phyloP scores from a whole-genome alignment of 2,797 vertebrate species.

The Columba guinea region DNA sequence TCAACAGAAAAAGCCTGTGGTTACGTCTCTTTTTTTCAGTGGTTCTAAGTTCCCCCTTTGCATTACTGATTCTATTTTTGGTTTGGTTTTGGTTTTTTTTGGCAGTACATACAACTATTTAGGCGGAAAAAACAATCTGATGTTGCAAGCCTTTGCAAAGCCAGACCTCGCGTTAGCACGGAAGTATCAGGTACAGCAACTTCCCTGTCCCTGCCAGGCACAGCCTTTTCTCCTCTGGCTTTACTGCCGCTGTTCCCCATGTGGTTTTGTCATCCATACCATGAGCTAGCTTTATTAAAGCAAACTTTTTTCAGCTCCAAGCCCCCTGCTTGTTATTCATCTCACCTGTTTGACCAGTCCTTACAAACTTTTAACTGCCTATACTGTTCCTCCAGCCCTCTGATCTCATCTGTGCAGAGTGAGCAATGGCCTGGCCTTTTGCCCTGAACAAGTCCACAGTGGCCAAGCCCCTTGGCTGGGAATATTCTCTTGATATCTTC shows the following conservation, averaged over 20 bases:
- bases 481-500: neutral
- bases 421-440: neutral
- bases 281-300: neutral
- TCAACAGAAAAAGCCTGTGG: neutral
- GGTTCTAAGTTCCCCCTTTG: neutral
- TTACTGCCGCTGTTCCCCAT: neutral
- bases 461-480: neutral
- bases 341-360: neutral
- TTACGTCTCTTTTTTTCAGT: neutral
- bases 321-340: neutral
- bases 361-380: neutral
- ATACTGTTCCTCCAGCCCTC: neutral
- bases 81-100: neutral
- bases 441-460: neutral
- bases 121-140: slow-evolving; percentile 78
- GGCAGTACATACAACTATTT: slow-evolving; percentile 94
- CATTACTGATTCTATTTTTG: neutral
- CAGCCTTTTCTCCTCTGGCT: neutral
- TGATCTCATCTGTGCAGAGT: neutral
- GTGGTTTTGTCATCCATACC: neutral
- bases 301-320: neutral
- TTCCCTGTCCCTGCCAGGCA: neutral
- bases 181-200: slow-evolving; percentile 83
- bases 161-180: slow-evolving; percentile 79
- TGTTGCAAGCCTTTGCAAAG: slow-evolving; percentile 83